Evolutionary conservation across 2,888 invertebrate species (phyloP).

Genomic region (Acheta domesticus): DNA sequence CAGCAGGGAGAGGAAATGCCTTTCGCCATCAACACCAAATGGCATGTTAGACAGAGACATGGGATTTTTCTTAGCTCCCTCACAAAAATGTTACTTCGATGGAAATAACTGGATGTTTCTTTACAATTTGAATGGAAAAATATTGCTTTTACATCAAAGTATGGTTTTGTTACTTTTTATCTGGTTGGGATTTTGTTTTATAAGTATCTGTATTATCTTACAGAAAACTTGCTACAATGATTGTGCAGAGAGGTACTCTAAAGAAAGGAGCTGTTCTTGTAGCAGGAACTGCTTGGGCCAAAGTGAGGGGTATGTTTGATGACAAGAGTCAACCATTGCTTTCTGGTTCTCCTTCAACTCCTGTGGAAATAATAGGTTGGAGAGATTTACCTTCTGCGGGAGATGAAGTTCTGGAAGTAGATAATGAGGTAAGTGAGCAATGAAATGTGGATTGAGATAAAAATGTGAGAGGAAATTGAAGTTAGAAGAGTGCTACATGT

Average conservation of each 20-base stretch:
- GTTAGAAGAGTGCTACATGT: background rate
- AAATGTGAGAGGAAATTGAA: background rate
- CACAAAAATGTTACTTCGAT: no score
- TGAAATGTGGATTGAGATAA: slow-evolving; percentile 22
- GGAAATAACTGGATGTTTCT: no score
- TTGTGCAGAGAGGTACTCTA: slow-evolving; percentile 82
- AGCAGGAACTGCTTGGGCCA: slow-evolving; percentile 80
- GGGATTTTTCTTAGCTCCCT: no score
- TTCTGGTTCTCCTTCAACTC: slow-evolving; percentile 72
- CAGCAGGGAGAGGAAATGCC: no score
- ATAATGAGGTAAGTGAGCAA: slow-evolving; percentile 58
- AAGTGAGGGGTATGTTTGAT: slow-evolving; percentile 75
- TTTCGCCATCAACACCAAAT: no score
- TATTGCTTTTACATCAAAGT: background rate
- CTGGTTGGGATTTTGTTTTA: background rate
- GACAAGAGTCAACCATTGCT: slow-evolving; percentile 66
- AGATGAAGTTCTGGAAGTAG: slow-evolving; percentile 79
- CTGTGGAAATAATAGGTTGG: slow-evolving; percentile 90
- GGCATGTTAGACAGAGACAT: no score
- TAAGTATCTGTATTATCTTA: no score
- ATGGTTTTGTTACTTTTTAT: background rate
- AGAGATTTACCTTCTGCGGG: slow-evolving; percentile 83
- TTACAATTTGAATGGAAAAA: no score
- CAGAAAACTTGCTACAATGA: slow-evolving; percentile 76
- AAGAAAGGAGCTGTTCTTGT: slow-evolving; percentile 73